These are phyloP conservation scores for Athripsodes cinereus DNA, from an alignment of 2,888 invertebrate genomes.

Conservation along the genomic window DNA sequence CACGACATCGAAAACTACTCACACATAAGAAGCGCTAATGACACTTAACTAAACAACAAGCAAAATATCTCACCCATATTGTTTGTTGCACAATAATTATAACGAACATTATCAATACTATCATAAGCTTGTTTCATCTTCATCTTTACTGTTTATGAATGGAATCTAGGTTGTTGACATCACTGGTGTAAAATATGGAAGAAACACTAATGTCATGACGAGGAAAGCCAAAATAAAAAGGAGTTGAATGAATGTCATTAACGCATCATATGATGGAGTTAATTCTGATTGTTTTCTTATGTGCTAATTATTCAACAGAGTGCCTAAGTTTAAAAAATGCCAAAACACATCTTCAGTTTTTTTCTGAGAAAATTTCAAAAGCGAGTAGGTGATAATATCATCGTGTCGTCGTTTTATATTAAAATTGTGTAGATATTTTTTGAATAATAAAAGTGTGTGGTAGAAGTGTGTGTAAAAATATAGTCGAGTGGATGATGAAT, in stretches of 20 bases:
- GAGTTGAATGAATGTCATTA: constrained; percentile 22
- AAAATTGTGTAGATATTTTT: too few relatives aligned
- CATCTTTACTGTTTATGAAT: too few relatives aligned
- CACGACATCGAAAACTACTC: constrained; percentile 19
- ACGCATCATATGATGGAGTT: constrained; percentile 25
- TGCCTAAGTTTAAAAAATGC: background rate
- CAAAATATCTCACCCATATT: constrained; percentile 4
- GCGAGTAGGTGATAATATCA: too few relatives aligned
- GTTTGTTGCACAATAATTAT: background rate
- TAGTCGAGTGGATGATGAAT: too few relatives aligned
- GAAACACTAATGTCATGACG: too few relatives aligned
- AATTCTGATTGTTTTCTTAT: constrained; percentile 17
- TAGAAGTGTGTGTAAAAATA: too few relatives aligned
- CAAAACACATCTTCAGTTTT: too few relatives aligned
- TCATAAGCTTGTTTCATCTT: too few relatives aligned
- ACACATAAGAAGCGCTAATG: constrained; percentile 28
- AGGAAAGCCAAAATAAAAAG: background rate
- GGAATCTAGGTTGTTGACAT: too few relatives aligned
- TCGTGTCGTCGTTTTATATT: too few relatives aligned
- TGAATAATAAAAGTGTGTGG: too few relatives aligned
- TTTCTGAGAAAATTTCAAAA: background rate
- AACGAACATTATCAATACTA: background rate
- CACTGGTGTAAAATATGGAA: too few relatives aligned
- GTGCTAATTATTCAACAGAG: background rate
- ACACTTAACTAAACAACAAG: constrained; percentile 18